Evolutionary conservation across 2,797 vertebrate genomes (phyloP).

Genomic region (Lindbergichthys nudifrons): DNA sequence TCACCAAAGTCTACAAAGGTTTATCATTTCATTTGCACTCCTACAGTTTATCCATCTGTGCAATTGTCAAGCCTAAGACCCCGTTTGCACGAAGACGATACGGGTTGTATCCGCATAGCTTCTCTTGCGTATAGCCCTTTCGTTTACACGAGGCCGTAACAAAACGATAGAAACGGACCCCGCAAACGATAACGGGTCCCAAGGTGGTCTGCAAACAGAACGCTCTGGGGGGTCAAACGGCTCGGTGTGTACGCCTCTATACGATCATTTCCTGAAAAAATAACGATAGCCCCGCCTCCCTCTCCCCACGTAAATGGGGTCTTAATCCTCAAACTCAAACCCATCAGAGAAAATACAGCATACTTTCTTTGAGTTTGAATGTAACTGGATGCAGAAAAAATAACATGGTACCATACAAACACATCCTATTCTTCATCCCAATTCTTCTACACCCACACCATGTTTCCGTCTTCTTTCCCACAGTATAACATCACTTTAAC

Average conservation of each 20-base stretch:
- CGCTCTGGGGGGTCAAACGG: too few relatives aligned
- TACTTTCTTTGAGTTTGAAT: not conserved
- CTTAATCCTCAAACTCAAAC: slow-evolving; percentile 5
- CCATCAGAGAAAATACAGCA: not conserved
- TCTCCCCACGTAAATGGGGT: too few relatives aligned
- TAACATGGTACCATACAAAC: slow-evolving; percentile 5
- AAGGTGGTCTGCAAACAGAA: too few relatives aligned
- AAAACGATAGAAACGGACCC: too few relatives aligned
- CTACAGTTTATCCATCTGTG: not conserved
- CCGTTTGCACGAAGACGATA: too few relatives aligned
- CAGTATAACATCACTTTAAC: slow-evolving; percentile 28
- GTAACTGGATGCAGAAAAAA: slow-evolving; percentile 6
- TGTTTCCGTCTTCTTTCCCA: slow-evolving; percentile 14
- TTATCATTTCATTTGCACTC: not conserved
- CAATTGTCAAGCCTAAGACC: slow-evolving; percentile 8
- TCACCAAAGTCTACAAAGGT: slow-evolving; percentile 6
- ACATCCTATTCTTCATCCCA: not conserved
- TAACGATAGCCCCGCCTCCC: too few relatives aligned
- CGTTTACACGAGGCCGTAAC: too few relatives aligned
- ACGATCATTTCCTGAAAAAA: too few relatives aligned
- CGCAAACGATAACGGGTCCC: too few relatives aligned
- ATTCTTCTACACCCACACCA: slow-evolving; percentile 1
- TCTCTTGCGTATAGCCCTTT: too few relatives aligned
- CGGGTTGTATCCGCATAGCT: too few relatives aligned
- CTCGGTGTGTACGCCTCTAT: too few relatives aligned